Base-by-base conservation (phyloP, 2,113 vertebrate genomes). In the Crotalus helleri region DNA sequence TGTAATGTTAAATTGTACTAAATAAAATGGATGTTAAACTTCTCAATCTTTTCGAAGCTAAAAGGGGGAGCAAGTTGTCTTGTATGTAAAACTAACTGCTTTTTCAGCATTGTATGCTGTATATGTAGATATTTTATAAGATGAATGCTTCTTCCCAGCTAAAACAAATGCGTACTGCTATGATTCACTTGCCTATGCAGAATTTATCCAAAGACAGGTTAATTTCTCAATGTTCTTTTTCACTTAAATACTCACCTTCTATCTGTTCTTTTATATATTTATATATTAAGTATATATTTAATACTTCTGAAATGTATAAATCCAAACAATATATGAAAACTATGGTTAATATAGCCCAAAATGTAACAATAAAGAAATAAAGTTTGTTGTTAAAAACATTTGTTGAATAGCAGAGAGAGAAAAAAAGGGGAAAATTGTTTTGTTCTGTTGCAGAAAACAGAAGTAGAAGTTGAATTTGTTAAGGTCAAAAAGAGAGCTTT, bases 401-500 rank as follows among this genome's bases (percentile, higher is more conserved):
- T 19, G 15, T n/a, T 26, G 1, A 12, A 57, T 19, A 85, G 4
- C 33, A 64, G 93, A 4, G 44, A 6, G 4, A 33, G 53, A 23
- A 33, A 54, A 54, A 13, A 3, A 29, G 29, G 29, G 15, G 53
- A 6, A 53, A 33, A 53, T 19, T 64, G 64, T 93, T 24, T 51
- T 90, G 26, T 64, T 55, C 54, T 92, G 24, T 97, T 97, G 93
- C 94, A 97, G 97, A 97, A 94, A 88, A 3, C 49, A 89, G 97
- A 95, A 1, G 64, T 94, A 23, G 96, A 97, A 59, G 97, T 97
- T 49, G 97, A 97, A 33, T 99, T 98, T 54, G 98, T 99, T 53
- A 95, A 94, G 95, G 97, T 99, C 59, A 97, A 96, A 89, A 99
- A 97, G 95, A 97, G 97, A 93, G 98, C 99, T 93, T 95, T 99